These are phyloP conservation scores for Apotomis capreana DNA, from an alignment of 2,888 invertebrate species.

Conservation along the genomic window DNA sequence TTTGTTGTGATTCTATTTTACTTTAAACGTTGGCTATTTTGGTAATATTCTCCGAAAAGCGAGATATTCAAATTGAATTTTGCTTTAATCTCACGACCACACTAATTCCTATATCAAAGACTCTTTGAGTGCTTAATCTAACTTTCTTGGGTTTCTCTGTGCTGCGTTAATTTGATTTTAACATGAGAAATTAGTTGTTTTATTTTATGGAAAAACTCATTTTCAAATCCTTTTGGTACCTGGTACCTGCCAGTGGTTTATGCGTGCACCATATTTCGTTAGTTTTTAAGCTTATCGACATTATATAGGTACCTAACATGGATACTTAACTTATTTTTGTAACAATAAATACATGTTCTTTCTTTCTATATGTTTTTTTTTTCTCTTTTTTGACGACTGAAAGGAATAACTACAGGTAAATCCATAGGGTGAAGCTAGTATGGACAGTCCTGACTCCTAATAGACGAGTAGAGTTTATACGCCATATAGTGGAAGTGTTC, in stretches of 20 bases:
- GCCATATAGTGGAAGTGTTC: conserved; percentile 3
- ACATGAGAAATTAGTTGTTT: conserved; percentile 15
- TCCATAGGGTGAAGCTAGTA: neutral
- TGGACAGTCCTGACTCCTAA: neutral
- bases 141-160: conserved; percentile 19
- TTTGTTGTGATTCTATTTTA: conserved; percentile 22
- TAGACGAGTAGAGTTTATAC: neutral
- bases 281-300: no score
- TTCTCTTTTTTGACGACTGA: no score
- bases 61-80: conserved; percentile 30
- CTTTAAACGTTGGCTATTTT: conserved; percentile 14
- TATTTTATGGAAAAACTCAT: neutral
- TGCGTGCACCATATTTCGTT: no score
- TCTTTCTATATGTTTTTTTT: no score
- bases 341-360: no score
- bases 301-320: no score
- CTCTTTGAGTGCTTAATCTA: conserved; percentile 29
- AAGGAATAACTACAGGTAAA: neutral
- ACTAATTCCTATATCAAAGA: conserved; percentile 31
- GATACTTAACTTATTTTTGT: no score
- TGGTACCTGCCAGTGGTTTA: no score
- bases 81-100: conserved; percentile 31
- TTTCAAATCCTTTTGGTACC: no score
- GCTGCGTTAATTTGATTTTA: conserved; percentile 22
- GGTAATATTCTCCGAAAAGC: conserved; percentile 7